phyloP scores from a whole-genome alignment of 2,113 vertebrate species.

The Dicentrarchus labrax region DNA sequence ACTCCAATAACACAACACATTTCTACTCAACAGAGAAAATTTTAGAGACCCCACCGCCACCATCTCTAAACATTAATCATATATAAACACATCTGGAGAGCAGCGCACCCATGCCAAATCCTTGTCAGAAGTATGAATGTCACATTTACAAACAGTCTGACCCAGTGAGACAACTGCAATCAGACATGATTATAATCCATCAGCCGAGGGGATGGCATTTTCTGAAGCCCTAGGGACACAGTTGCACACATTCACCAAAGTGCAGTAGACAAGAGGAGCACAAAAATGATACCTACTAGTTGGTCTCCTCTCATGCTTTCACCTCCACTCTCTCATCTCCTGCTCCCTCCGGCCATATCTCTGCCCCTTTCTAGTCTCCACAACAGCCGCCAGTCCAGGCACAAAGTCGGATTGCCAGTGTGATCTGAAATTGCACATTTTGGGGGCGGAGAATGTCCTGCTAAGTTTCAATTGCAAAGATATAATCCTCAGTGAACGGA shows the following conservation, averaged over 20 bases:
- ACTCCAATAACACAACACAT: slow-evolving; percentile 1
- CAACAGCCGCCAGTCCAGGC: slow-evolving; percentile 16
- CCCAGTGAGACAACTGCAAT: slow-evolving; percentile 56
- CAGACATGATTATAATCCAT: slow-evolving; percentile 72
- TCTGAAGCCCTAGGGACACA: background rate
- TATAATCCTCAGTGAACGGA: slow-evolving; percentile 70
- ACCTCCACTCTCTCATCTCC: slow-evolving; percentile 46
- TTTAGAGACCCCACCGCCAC: slow-evolving; percentile 19
- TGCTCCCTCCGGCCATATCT: slow-evolving; percentile 17
- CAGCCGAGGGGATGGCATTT: slow-evolving; percentile 26
- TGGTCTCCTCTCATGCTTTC: slow-evolving; percentile 29
- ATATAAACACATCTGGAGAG: slow-evolving; percentile 77
- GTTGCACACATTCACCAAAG: background rate
- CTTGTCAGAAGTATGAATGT: slow-evolving; percentile 36
- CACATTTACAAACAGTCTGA: slow-evolving; percentile 72
- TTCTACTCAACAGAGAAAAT: slow-evolving; percentile 1
- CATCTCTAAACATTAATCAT: slow-evolving; percentile 56
- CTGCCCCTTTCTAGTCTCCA: background rate
- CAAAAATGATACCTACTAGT: slow-evolving; percentile 48
- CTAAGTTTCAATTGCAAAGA: slow-evolving; percentile 75
- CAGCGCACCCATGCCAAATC: slow-evolving; percentile 47
- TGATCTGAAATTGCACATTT: slow-evolving; percentile 60
- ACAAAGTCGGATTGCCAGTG: slow-evolving; percentile 44
- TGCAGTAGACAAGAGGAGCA: background rate
- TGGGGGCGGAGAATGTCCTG: slow-evolving; percentile 63